phyloP scores from a whole-genome alignment of 2,113 vertebrate genomes.

The Hypomesus transpacificus region DNA sequence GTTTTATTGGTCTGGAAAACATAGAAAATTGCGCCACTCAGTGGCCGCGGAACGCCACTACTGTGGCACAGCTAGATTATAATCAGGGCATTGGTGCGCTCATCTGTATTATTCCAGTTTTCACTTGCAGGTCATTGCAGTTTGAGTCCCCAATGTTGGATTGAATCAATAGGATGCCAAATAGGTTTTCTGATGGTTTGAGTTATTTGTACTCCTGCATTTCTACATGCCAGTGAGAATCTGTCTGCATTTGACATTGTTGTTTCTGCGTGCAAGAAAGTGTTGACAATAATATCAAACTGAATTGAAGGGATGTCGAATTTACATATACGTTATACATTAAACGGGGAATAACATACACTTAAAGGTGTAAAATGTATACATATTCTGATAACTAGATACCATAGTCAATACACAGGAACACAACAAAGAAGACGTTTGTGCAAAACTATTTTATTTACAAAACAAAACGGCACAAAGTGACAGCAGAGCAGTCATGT shows the following conservation, averaged over 20 bases:
- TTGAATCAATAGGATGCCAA: too few relatives aligned
- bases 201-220: too few relatives aligned
- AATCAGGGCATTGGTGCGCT: neutral
- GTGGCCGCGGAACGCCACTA: neutral
- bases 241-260: too few relatives aligned
- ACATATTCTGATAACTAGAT: too few relatives aligned
- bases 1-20: constrained; percentile 51
- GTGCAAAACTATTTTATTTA: constrained; percentile 99
- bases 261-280: too few relatives aligned
- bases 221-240: too few relatives aligned
- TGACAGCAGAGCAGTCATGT: constrained; percentile 85
- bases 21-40: constrained; percentile 27
- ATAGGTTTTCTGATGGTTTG: too few relatives aligned
- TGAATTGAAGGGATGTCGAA: neutral
- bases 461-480: constrained; percentile 96
- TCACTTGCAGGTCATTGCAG: neutral
- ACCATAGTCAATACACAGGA: neutral
- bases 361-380: neutral
- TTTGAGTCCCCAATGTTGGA: too few relatives aligned
- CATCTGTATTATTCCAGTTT: neutral
- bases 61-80: neutral
- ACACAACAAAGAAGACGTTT: constrained; percentile 66
- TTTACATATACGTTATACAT: neutral
- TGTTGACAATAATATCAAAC: too few relatives aligned
- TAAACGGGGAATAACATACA: neutral